Conservation (phyloP, 2,113 vertebrate genomes). For the Calyptomena viridis region DNA sequence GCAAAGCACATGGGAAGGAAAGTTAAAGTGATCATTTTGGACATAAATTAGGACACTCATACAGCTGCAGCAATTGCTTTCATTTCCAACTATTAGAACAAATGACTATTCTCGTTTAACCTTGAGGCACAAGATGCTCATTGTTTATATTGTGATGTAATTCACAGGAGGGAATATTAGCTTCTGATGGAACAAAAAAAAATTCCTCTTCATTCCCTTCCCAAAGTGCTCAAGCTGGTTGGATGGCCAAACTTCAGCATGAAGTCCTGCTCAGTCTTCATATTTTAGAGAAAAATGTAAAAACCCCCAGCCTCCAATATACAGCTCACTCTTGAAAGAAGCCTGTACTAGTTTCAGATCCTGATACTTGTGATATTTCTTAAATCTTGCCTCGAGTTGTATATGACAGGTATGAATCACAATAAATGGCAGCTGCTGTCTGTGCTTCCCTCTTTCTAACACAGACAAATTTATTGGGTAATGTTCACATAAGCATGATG, state of each 20-base stretch:
- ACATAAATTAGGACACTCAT: not conserved
- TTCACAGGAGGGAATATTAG: not conserved
- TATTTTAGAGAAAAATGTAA: not conserved
- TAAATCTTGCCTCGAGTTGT: not conserved
- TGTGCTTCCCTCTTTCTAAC: not conserved
- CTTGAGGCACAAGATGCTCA: slow-evolving; percentile 27
- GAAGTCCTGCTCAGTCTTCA: not conserved
- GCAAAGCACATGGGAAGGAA: not conserved
- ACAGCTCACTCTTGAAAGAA: not conserved
- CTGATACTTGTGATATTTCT: not conserved
- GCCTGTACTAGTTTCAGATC: not conserved
- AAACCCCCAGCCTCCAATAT: not conserved
- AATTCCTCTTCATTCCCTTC: not conserved
- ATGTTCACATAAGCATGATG: not conserved
- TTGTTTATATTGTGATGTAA: not conserved
- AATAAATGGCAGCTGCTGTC: not conserved
- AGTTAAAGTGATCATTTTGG: not conserved
- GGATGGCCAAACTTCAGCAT: not conserved
- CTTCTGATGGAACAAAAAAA: not conserved
- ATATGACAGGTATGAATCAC: not conserved
- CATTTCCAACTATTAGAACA: slow-evolving; percentile 51
- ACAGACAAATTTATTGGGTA: not conserved
- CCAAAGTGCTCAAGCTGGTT: not conserved
- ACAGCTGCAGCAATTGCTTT: not conserved
- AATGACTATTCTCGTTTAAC: slow-evolving; percentile 41